phyloP scores from a whole-genome alignment of 2,888 invertebrate species.

The Cheilosia variabilis region DNA sequence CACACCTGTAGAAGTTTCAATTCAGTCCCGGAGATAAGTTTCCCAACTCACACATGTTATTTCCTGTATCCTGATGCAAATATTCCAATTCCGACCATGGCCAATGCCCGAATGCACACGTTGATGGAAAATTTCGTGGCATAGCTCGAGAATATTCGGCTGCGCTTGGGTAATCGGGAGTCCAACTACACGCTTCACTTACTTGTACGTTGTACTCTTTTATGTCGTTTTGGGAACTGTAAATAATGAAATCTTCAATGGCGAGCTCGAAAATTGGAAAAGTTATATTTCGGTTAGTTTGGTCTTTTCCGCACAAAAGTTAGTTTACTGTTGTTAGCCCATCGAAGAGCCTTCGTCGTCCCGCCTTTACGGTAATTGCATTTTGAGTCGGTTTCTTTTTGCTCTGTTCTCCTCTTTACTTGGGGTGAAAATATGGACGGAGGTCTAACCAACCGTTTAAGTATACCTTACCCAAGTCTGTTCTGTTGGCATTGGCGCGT shows the following conservation, averaged over 20 bases:
- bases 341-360: conserved; percentile 7
- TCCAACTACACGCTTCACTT: conserved; percentile 2
- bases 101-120: conserved; percentile 52
- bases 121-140: conserved; percentile 61
- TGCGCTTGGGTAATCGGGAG: conserved; percentile 59
- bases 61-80: conserved; percentile 10
- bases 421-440: conserved; percentile 14
- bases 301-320: background rate
- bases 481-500: background rate
- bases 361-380: conserved; percentile 58
- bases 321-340: conserved; percentile 23
- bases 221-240: conserved; percentile 46
- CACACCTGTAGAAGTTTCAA: conserved; percentile 50
- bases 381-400: conserved; percentile 40
- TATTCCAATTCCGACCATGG: conserved; percentile 7
- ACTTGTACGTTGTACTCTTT: background rate
- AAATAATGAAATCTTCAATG: conserved; percentile 61
- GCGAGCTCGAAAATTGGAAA: conserved; percentile 53
- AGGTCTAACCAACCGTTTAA: conserved; percentile 53
- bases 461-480: background rate
- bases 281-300: conserved; percentile 40
- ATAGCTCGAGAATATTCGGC: conserved; percentile 35
- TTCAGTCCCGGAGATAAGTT: conserved; percentile 16
- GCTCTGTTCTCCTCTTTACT: background rate
- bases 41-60: background rate